Base-by-base conservation (phyloP, 2,797 vertebrate species). In the Xerus rutilus region DNA sequence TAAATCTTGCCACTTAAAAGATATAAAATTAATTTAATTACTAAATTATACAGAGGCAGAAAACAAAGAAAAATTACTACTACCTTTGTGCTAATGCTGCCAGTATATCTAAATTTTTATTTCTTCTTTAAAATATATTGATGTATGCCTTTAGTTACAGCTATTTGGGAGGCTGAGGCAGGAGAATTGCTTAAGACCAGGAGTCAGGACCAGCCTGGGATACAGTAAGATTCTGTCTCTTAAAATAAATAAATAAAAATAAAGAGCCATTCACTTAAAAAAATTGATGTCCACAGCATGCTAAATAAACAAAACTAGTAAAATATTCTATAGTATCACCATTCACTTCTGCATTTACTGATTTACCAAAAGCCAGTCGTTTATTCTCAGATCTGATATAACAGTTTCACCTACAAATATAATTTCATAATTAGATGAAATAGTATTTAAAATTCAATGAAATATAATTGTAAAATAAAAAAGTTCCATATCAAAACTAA, bases 61-160 rank as follows among this genome's bases (percentile, higher is more conserved):
- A 67, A 95, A 79, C 32, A 90, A 78, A 89, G 52, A 70, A 85
- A 96, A 96, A 89, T 49, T 73, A 94, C 30, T 78, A 86, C 57
- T 67, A 49, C 21, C 2, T 43, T 57, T 86, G 32, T 64, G 21
- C 7, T 79, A 64, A 65, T 18, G 47, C 43, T 76, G 73, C 67
- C 20, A 94, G 52, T 94, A 83, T 91, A 79, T 77, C 70, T 82
- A 87, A 69, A 85, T 86, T 39, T 92, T 92, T 73, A 83, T 78
- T 87, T 72, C 25, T 70, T 93, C 39, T 83, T 69, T 54, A 82
- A 82, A 76, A 85, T 72, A 76, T 62, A 49, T 3, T 76, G 11
- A 62, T 94, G 43, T n/a, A 28, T 57, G 49, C 52, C 20, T 70
- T 10, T 13, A 72, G 15, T 52, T 4, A 17, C 23, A 15, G 32